Conservation (phyloP, 2,888 invertebrate genomes). For the Epistrophella euchroma region DNA sequence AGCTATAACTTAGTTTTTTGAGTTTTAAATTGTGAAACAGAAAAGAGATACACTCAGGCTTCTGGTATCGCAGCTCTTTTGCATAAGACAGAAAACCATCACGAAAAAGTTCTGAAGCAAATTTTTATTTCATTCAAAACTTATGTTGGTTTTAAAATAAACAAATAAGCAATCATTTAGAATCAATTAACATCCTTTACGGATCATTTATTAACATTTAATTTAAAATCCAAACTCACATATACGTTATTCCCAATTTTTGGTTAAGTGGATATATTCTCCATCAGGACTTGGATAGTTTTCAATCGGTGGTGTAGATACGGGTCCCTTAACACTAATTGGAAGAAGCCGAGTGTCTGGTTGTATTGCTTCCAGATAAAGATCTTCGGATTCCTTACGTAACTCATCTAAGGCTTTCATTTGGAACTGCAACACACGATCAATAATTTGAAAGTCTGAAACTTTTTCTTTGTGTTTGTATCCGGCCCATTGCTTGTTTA, state of each 20-base stretch:
- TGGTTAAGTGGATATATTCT: conserved; percentile 92
- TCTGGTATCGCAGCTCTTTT: too few species aligned
- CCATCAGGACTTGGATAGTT: conserved; percentile 94
- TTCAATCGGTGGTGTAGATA: conserved; percentile 92
- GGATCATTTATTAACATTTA: background rate
- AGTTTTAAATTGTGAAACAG: too few species aligned
- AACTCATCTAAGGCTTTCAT: conserved; percentile 92
- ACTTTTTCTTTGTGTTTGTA: conserved; percentile 88
- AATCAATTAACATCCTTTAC: background rate
- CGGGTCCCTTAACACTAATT: conserved; percentile 89
- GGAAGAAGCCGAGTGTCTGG: conserved; percentile 90
- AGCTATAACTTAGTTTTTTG: too few species aligned
- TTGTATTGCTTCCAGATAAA: conserved; percentile 95
- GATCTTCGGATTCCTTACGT: conserved; percentile 91
- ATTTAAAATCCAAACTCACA: background rate
- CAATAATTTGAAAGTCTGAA: conserved; percentile 88
- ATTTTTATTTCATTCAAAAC: background rate
- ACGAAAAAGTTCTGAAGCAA: background rate
- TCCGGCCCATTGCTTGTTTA: conserved; percentile 91
- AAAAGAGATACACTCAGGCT: too few species aligned
- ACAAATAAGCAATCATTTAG: background rate
- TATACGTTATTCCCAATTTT: conserved; percentile 88
- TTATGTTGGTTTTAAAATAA: background rate
- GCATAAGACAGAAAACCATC: too few species aligned
- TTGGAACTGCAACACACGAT: conserved; percentile 88